A percentile compares a stretch with the other conserved stretches of the same genome.
These are phyloP conservation scores for Schlechtendalia chinensis DNA, from an alignment of 1,140 invertebrate species.

Conservation along the genomic window DNA sequence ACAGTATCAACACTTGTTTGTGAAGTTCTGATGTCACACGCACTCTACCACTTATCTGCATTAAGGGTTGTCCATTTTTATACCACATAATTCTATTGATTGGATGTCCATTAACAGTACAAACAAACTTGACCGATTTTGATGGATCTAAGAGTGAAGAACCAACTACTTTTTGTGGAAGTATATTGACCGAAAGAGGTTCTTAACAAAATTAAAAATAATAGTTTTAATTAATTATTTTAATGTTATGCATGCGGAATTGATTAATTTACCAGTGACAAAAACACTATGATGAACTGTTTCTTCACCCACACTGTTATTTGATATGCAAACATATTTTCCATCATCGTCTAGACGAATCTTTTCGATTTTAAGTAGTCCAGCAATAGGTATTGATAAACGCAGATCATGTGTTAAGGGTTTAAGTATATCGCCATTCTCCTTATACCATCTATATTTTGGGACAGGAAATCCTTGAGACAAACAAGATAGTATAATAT, in stretches of 20 bases:
- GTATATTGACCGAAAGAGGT: constrained; percentile 70
- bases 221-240: not conserved
- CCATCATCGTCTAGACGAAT: constrained; percentile 74
- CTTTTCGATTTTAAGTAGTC: constrained; percentile 65
- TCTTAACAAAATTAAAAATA: constrained; percentile 60
- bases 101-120: constrained; percentile 81
- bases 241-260: not conserved
- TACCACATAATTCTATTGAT: constrained; percentile 75
- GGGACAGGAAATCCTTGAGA: constrained; percentile 76
- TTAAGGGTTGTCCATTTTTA: constrained; percentile 52
- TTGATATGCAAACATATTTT: constrained; percentile 80
- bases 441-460: constrained; percentile 71
- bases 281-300: constrained; percentile 62
- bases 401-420: constrained; percentile 64
- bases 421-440: constrained; percentile 64
- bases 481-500: constrained; percentile 70
- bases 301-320: constrained; percentile 82
- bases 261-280: constrained; percentile 3
- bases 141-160: constrained; percentile 77
- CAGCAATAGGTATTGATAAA: constrained; percentile 62
- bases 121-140: constrained; percentile 78
- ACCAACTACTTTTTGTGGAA: constrained; percentile 60
- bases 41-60: constrained; percentile 50
- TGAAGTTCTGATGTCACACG: constrained; percentile 52
- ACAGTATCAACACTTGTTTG: constrained; percentile 62